A percentile compares a stretch with the other conserved stretches of the same genome.
These are phyloP conservation scores for Xiphias gladius DNA, from an alignment of 2,113 vertebrate species.

Conservation along the genomic window DNA sequence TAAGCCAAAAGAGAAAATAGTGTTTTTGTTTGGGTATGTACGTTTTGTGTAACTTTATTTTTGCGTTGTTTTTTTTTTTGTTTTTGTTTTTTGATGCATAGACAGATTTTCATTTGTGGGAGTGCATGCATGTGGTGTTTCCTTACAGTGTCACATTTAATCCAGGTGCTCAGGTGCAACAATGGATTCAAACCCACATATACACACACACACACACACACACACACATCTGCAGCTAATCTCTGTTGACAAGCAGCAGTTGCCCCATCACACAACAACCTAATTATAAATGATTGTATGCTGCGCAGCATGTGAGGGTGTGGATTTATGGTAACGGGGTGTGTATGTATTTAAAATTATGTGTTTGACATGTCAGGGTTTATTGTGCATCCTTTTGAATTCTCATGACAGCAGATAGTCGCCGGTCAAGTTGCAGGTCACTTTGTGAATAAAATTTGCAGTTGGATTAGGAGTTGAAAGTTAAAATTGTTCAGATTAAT, in stretches of 20 bases:
- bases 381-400: slow-evolving; percentile 39
- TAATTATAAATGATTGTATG: slow-evolving; percentile 58
- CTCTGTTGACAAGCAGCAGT: slow-evolving; percentile 65
- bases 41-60: slow-evolving; percentile 33
- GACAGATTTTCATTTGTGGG: neutral
- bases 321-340: slow-evolving; percentile 44
- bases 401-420: slow-evolving; percentile 16
- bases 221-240: slow-evolving; percentile 52
- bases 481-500: neutral
- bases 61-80: slow-evolving; percentile 4
- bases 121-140: neutral
- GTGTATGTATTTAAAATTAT: slow-evolving; percentile 42
- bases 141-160: slow-evolving; percentile 41
- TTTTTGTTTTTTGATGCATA: slow-evolving; percentile 23
- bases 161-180: slow-evolving; percentile 66
- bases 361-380: slow-evolving; percentile 43
- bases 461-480: slow-evolving; percentile 19
- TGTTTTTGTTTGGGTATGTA: slow-evolving; percentile 24
- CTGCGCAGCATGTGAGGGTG: slow-evolving; percentile 27
- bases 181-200: slow-evolving; percentile 19
- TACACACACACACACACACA: slow-evolving; percentile 19
- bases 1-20: neutral
- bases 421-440: slow-evolving; percentile 7
- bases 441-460: slow-evolving; percentile 17
- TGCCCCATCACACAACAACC: slow-evolving; percentile 42